These are phyloP conservation scores for Dascillus cervinus DNA, from an alignment of 2,888 invertebrate species.

Conservation along the genomic window DNA sequence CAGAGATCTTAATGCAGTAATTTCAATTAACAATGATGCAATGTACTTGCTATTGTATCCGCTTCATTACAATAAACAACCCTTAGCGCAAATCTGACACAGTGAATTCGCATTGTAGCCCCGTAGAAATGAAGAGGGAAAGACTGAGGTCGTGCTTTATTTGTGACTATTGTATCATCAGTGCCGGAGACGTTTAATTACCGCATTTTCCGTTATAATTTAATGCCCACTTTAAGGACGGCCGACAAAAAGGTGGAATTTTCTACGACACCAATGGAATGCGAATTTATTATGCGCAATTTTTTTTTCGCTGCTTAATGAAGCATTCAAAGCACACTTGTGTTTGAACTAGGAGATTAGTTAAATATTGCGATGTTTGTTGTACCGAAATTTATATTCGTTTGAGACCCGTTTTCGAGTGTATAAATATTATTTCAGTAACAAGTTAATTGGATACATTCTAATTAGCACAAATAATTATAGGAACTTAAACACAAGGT, in stretches of 20 bases:
- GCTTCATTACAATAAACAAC: conserved; percentile 28
- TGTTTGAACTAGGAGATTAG: conserved; percentile 27
- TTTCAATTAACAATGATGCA: conserved; percentile 28
- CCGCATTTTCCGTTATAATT: too few species aligned
- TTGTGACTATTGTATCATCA: conserved; percentile 13
- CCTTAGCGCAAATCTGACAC: conserved; percentile 24
- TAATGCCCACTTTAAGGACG: too few species aligned
- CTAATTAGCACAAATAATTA: conserved; percentile 27
- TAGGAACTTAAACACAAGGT: conserved; percentile 4
- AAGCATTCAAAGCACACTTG: conserved; percentile 24
- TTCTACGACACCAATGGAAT: conserved; percentile 4
- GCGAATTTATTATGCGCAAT: conserved; percentile 17
- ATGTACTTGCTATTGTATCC: conserved; percentile 23
- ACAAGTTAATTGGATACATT: conserved; percentile 27
- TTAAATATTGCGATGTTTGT: conserved; percentile 27
- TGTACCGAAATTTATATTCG: conserved; percentile 22
- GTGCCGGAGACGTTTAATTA: conserved; percentile 5
- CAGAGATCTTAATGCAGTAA: conserved; percentile 27
- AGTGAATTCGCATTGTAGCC: conserved; percentile 17
- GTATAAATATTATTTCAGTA: conserved; percentile 26
- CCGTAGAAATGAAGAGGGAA: conserved; percentile 15
- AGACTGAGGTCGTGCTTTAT: conserved; percentile 12
- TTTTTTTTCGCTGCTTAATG: conserved; percentile 24
- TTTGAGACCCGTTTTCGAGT: conserved; percentile 20
- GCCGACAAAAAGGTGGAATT: neutral